These are phyloP conservation scores for Abrostola triplasia DNA, from an alignment of 2,888 invertebrate species.

Conservation along the genomic window DNA sequence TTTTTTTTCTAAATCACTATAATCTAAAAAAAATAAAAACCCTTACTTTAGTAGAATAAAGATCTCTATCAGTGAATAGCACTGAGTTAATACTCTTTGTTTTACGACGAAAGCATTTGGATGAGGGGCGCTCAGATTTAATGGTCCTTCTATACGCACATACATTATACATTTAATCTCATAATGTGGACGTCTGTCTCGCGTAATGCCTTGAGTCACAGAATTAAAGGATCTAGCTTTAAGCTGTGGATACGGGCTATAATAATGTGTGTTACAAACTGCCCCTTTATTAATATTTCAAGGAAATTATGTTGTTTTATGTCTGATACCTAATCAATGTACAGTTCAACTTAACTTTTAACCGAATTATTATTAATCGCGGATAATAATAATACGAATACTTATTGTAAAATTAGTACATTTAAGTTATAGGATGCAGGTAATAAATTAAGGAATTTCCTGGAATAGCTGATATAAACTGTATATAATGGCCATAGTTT, in stretches of 20 bases:
- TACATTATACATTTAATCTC: slow-evolving; percentile 50
- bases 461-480: background rate
- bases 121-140: slow-evolving; percentile 61
- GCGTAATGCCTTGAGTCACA: slow-evolving; percentile 9
- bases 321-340: background rate
- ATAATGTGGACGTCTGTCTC: slow-evolving; percentile 34
- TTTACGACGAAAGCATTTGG: slow-evolving; percentile 64
- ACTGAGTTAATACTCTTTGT: slow-evolving; percentile 63
- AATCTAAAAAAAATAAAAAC: slow-evolving; percentile 27
- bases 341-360: background rate
- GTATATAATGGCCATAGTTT: slow-evolving; percentile 29
- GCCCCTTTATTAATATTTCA: slow-evolving; percentile 18
- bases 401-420: too few species aligned
- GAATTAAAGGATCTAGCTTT: slow-evolving; percentile 16
- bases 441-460: background rate
- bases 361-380: too few species aligned
- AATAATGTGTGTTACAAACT: slow-evolving; percentile 5
- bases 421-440: too few species aligned
- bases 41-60: slow-evolving; percentile 28
- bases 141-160: slow-evolving; percentile 42
- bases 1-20: slow-evolving; percentile 21
- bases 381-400: too few species aligned
- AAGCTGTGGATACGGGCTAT: slow-evolving; percentile 8
- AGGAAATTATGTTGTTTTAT: background rate
- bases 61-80: slow-evolving; percentile 43